Base-by-base conservation (phyloP, 2,113 vertebrate species). In the Amia ocellicauda region DNA sequence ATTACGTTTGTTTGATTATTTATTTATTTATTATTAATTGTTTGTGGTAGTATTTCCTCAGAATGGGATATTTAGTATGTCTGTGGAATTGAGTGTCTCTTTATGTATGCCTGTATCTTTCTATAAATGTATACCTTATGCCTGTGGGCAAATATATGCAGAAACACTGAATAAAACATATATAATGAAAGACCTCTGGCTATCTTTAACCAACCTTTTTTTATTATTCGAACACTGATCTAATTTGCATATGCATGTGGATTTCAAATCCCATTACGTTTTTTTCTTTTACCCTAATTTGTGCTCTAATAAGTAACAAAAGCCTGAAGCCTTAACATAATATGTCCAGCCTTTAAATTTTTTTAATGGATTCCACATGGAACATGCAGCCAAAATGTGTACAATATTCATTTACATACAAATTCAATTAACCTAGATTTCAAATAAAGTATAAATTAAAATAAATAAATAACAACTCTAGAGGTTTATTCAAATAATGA, bases 161-260 rank as follows among this genome's bases (percentile, higher is more conserved):
- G 8, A 57, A 36, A 22, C 43, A 14, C n/a, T 58, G 28, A 24
- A 58, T 49, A 36, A 63, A 31, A 51, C 45, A 66, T 28, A 58
- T 28, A 58, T 50, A 58, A 49, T 42, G 29, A 51, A 58, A 40
- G 43, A 66, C 54, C 63, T n/a, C 17, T 49, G 42, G 63, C 19
- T 58, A 66, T 47, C 43, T 22, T 42, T 16, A 45, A 22, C 36
- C 28, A 26, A 29, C 28, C 22, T 16, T 23, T 14, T n/a, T 41
- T 27, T 29, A 36, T 36, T 51, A 31, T 51, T 52, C 19, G 29
- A 8, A 42, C 42, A 29, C 42, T 28, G 49, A 60, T 28, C 61
- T 80, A 67, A 81, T 84, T 76, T 82, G 69, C 84, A 82, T 83
- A 80, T 80, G 72, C 71, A 80, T 74, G 74, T 77, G 70, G 75